Percentiles rank a stretch among this genome's conserved stretches.
These are phyloP conservation scores for Ectemnius continuus DNA, from an alignment of 2,888 invertebrate genomes.

Conservation along the genomic window DNA sequence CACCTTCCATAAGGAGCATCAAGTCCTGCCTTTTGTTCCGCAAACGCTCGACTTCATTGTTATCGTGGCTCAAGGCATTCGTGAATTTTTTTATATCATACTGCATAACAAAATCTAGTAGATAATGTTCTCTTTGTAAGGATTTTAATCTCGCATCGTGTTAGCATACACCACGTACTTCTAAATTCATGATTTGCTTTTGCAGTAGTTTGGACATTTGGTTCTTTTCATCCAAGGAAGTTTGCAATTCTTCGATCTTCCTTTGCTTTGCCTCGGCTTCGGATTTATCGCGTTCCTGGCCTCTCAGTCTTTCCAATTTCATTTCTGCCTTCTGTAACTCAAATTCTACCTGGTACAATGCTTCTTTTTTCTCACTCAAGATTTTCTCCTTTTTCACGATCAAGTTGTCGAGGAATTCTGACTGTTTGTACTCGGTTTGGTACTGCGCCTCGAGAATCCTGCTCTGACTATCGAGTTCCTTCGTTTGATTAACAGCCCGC, in stretches of 20 bases:
- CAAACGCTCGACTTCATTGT: conserved; percentile 75
- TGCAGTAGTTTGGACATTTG: conserved; percentile 78
- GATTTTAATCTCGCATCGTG: neutral
- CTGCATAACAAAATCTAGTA: conserved; percentile 49
- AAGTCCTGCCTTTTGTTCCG: conserved; percentile 81
- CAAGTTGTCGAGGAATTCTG: conserved; percentile 57
- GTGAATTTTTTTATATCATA: conserved; percentile 81
- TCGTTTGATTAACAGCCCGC: conserved; percentile 52
- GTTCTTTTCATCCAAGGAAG: conserved; percentile 74
- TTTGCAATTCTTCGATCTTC: conserved; percentile 78
- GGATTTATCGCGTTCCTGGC: conserved; percentile 67
- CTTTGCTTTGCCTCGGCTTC: conserved; percentile 77
- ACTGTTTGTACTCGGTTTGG: conserved; percentile 62
- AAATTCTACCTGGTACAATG: conserved; percentile 64
- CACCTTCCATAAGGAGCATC: conserved; percentile 81
- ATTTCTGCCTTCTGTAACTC: conserved; percentile 69
- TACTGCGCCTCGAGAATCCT: conserved; percentile 62
- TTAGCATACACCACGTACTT: conserved; percentile 68
- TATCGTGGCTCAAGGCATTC: conserved; percentile 78
- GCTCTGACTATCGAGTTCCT: conserved; percentile 64
- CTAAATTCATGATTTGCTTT: conserved; percentile 80
- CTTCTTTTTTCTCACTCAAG: conserved; percentile 64
- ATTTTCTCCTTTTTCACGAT: conserved; percentile 60
- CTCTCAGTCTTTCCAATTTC: conserved; percentile 64
- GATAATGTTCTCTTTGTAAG: neutral